Base-by-base conservation (phyloP, 2,888 invertebrate species). In the Ornithoptera alexandrae region DNA sequence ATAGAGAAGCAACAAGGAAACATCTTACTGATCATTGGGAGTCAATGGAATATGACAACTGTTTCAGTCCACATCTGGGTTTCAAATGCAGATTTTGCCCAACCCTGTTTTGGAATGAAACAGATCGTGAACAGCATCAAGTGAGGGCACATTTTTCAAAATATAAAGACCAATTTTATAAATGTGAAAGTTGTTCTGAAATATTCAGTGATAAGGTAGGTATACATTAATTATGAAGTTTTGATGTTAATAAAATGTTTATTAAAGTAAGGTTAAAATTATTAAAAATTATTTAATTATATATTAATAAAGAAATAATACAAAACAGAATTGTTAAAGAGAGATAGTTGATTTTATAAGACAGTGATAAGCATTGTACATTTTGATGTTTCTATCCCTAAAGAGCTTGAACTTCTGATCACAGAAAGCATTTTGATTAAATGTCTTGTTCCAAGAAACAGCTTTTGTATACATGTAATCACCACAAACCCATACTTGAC, bases 71-170 rank as follows among this genome's bases (percentile, higher is more conserved):
- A 1, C 93, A 93, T 73, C 79, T 93, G 62, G 93, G 93, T 1
- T 92, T 93, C 69, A 92, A 92, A 74, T 93, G 93, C 75, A 85
- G 84, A 70, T 92, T 84, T 75, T 93, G 93, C 73, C 86, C 90
- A 0, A 89, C 83, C 15, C 75, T 92, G 67, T 93, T 93, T 73
- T 93, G 93, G 93, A 92, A 93, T 75, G 93, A 93, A 74, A 82
- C 84, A 0, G 93, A 93, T 42, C 81, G 93, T 65, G 92, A 93
- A 75, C 74, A 75, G 0, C 93, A 93, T 74, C 89, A 92, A 75
- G 83, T 89, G 1, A 79, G 82, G 65, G 84, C 82, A 1, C 93
- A 93, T 77, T 83, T 81, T 62, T 75, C 75, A 15, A 86, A 82
- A 24, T 77, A 89, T 73, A 86, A 79, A 64, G 87, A 86, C 2